Evolutionary conservation across 2,797 vertebrate species (phyloP).

Genomic region (Chrysocyon brachyurus): DNA sequence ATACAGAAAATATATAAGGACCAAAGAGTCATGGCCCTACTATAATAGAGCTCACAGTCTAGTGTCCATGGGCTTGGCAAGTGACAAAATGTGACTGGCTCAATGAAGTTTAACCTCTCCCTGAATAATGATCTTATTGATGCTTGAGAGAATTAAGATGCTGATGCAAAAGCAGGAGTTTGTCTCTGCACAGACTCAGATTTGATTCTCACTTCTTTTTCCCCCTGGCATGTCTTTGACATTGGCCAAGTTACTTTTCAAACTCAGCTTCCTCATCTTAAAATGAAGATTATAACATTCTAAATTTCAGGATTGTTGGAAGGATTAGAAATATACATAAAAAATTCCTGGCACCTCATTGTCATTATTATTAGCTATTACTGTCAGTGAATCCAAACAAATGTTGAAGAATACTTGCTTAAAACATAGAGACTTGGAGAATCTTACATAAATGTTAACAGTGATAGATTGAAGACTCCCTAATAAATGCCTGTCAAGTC

Average conservation of each 20-base stretch:
- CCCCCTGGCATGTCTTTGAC: neutral
- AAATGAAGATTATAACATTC: neutral
- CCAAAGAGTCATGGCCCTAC: fast-evolving
- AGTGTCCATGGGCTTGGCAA: neutral
- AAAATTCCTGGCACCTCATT: neutral
- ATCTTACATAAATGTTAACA: neutral
- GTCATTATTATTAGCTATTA: neutral
- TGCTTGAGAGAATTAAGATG: neutral
- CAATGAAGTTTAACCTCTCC: neutral
- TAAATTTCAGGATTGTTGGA: neutral
- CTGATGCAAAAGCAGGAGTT: neutral
- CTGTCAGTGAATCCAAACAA: neutral
- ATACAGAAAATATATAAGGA: fast-evolving
- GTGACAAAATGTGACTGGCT: neutral
- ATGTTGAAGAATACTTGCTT: neutral
- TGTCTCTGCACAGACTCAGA: neutral
- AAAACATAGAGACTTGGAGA: neutral
- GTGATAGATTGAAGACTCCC: neutral
- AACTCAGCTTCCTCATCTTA: neutral
- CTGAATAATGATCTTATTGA: neutral
- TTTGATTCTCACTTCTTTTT: neutral
- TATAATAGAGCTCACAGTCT: neutral
- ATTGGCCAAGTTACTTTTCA: neutral
- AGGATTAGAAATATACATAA: neutral
- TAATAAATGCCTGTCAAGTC: neutral